Evolutionary conservation across 2,113 vertebrate genomes (phyloP).

Genomic region (Mohoua ochrocephala): DNA sequence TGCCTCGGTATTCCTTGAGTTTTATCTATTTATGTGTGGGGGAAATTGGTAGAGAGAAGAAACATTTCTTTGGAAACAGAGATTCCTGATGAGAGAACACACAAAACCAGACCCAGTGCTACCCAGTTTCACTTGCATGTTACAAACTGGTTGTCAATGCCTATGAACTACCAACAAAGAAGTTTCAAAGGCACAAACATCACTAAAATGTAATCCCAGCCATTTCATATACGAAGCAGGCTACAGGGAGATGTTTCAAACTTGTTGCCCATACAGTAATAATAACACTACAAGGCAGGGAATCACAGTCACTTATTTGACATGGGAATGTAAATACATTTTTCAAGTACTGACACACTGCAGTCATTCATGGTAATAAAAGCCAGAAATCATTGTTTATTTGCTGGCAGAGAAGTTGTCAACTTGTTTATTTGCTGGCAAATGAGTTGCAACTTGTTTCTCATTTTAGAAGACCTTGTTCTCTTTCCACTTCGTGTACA

Average conservation of each 20-base stretch:
- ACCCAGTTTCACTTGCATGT: neutral
- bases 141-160: neutral
- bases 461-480: neutral
- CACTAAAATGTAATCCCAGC: neutral
- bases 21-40: neutral
- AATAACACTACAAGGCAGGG: neutral
- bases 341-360: neutral
- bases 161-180: neutral
- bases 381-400: neutral
- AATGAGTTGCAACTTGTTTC: neutral
- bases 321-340: neutral
- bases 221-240: neutral
- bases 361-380: neutral
- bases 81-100: neutral
- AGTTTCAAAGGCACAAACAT: neutral
- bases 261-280: neutral
- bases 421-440: neutral
- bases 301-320: neutral
- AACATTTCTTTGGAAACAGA: neutral
- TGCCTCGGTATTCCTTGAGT: neutral
- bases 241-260: neutral
- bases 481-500: neutral
- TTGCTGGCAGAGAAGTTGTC: neutral
- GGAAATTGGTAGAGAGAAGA: neutral
- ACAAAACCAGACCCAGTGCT: neutral